phyloP scores from a whole-genome alignment of 2,113 vertebrate genomes.

The Anthoscopus minutus region DNA sequence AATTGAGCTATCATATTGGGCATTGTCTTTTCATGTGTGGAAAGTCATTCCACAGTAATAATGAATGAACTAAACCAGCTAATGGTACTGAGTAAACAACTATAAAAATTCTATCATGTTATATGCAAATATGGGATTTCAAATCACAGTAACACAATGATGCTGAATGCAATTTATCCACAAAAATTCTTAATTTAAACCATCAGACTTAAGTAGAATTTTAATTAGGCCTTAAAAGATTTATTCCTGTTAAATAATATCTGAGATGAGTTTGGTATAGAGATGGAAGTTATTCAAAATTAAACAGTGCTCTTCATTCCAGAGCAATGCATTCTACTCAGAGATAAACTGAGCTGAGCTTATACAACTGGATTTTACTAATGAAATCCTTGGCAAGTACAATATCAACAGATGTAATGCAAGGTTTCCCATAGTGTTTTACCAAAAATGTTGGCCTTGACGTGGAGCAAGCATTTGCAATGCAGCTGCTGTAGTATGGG shows the following conservation, averaged over 20 bases:
- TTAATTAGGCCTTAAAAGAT: neutral
- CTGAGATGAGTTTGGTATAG: neutral
- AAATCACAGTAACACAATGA: neutral
- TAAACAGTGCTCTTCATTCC: neutral
- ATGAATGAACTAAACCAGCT: neutral
- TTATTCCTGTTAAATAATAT: neutral
- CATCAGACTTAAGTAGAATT: neutral
- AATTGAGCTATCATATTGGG: neutral
- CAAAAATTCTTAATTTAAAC: neutral
- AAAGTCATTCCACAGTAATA: neutral
- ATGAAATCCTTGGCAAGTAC: slow-evolving; percentile 6
- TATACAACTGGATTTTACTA: neutral
- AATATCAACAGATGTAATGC: neutral
- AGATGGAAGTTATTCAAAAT: neutral
- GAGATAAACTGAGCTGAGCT: neutral
- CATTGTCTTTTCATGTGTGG: neutral
- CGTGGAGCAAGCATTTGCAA: neutral
- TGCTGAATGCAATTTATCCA: neutral
- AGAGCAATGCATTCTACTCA: neutral
- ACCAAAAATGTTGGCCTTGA: slow-evolving; percentile 25
- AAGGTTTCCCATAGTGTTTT: neutral
- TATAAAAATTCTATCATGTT: neutral
- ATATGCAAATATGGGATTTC: neutral
- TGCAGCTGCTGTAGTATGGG: slow-evolving; percentile 1
- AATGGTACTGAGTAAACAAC: neutral